Conservation (phyloP, 2,113 vertebrate species). For the Mus musculus region DNA sequence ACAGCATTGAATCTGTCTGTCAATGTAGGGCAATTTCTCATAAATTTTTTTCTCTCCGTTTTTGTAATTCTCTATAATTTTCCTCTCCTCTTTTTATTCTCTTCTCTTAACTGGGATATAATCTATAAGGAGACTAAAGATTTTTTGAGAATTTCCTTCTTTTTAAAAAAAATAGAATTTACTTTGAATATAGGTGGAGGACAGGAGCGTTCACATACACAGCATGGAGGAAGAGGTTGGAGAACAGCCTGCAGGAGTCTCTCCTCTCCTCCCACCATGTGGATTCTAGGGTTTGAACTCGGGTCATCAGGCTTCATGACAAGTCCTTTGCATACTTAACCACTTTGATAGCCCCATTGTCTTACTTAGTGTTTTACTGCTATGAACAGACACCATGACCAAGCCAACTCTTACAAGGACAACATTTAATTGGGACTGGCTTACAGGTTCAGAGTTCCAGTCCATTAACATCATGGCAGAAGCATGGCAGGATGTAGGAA, state of each 20-base stretch:
- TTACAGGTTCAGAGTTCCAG: too few species aligned
- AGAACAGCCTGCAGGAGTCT: not conserved
- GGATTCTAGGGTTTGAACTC: not conserved
- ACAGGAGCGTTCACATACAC: not conserved
- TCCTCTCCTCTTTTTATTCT: not conserved
- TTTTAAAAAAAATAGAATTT: not conserved
- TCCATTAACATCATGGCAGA: too few species aligned
- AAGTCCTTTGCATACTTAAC: not conserved
- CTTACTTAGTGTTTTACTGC: too few species aligned
- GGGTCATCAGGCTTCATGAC: not conserved
- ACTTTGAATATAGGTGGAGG: not conserved
- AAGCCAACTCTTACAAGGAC: too few species aligned
- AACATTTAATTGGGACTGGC: too few species aligned
- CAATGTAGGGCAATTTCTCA: accelerated
- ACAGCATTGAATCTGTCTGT: accelerated
- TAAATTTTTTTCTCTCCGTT: not conserved
- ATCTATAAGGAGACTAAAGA: not conserved
- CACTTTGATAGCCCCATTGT: too few species aligned
- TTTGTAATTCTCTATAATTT: not conserved
- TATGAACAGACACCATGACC: too few species aligned
- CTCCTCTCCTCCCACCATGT: not conserved
- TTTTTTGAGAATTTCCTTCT: not conserved
- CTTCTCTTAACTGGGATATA: not conserved
- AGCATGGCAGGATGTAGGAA: too few species aligned
- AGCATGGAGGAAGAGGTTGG: not conserved